Percentiles rank a stretch among this genome's conserved stretches.
Conservation (phyloP, 2,113 vertebrate species). For the Astur gentilis region DNA sequence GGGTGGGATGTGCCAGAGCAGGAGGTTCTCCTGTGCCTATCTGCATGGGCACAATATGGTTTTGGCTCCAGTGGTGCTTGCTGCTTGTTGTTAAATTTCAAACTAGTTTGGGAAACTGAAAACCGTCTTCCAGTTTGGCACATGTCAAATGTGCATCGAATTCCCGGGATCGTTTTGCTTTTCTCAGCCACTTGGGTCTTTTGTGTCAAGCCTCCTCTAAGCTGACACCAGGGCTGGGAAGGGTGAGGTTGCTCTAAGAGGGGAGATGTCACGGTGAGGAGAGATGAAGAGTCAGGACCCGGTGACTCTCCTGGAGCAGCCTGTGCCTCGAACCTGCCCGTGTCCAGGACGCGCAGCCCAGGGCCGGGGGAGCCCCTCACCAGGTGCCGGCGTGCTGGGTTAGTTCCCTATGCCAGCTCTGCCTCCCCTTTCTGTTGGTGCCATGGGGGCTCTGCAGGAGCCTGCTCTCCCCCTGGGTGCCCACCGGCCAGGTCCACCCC, state of each 20-base stretch:
- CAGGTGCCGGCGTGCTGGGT: background rate
- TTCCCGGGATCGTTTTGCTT: background rate
- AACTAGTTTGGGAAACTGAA: background rate
- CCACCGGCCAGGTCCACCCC: background rate
- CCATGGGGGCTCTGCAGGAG: background rate
- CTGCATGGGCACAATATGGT: accelerated
- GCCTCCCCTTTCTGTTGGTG: background rate
- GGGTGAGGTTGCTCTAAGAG: background rate
- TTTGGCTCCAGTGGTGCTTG: background rate
- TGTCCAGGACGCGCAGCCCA: background rate
- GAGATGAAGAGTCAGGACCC: background rate
- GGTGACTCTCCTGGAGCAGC: background rate
- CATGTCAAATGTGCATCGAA: accelerated
- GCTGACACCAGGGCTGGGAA: background rate
- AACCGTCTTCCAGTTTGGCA: background rate
- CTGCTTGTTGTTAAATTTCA: background rate
- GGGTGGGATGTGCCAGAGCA: background rate
- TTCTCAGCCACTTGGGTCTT: background rate
- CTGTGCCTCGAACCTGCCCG: background rate
- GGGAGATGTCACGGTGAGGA: background rate
- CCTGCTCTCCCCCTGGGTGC: background rate
- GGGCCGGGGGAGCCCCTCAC: background rate
- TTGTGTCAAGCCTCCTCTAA: background rate
- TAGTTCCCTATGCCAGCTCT: background rate
- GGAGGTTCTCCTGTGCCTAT: background rate